Percentiles rank a stretch among this genome's conserved stretches.
Evolutionary conservation across 2,113 vertebrate genomes (phyloP).

Genomic region (Malurus alboscapulatus): DNA sequence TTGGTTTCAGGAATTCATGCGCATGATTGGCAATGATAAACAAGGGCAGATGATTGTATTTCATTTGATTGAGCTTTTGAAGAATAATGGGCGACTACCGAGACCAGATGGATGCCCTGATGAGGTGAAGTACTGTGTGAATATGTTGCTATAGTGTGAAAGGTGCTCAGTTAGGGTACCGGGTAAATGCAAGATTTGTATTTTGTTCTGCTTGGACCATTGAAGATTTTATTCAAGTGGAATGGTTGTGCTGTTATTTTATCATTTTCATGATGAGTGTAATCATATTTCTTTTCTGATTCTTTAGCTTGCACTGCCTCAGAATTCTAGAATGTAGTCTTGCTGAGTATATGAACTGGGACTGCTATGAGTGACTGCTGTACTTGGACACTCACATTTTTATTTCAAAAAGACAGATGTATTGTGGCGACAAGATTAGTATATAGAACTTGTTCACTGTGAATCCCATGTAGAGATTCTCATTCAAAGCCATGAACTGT

Average conservation of each 20-base stretch:
- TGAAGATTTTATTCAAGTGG: neutral
- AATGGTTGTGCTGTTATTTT: neutral
- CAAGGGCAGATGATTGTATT: conserved; percentile 99
- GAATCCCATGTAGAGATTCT: neutral
- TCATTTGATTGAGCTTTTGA: conserved; percentile 93
- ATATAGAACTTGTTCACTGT: neutral
- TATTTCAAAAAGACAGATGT: neutral
- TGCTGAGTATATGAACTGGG: neutral
- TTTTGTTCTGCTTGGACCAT: neutral
- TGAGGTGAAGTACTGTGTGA: conserved; percentile 83
- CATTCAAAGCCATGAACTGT: neutral
- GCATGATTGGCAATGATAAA: conserved; percentile 95
- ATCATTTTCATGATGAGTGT: neutral
- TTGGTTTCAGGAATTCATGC: conserved; percentile 91
- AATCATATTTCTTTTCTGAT: neutral
- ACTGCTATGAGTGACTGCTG: neutral
- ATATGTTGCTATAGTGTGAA: neutral
- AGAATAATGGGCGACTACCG: conserved; percentile 86
- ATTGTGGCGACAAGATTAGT: neutral
- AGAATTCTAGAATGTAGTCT: neutral
- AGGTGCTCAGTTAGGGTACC: neutral
- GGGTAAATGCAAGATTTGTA: neutral
- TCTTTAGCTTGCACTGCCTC: neutral
- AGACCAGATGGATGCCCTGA: conserved; percentile 86
- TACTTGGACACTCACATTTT: neutral